These are phyloP conservation scores for Hexactinellida sp. DNA, from an alignment of 37 sponge, comb jelly and placozoan species.

Conservation along the genomic window DNA sequence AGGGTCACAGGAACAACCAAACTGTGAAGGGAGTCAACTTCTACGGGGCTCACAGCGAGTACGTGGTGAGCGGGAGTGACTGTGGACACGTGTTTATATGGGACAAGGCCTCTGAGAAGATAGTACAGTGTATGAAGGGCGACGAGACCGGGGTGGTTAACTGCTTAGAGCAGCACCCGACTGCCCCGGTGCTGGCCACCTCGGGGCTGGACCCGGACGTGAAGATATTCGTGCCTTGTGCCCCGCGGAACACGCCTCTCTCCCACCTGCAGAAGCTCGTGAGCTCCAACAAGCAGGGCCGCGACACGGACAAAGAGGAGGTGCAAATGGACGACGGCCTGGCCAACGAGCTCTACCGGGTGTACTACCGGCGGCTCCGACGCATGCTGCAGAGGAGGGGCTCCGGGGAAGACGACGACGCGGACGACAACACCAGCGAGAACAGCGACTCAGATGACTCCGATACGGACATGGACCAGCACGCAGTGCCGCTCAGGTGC, in stretches of 20 bases:
- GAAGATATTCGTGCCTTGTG: conserved; percentile 68
- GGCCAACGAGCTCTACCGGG: background rate
- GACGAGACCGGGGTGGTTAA: conserved; percentile 83
- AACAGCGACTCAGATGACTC: background rate
- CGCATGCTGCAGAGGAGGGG: background rate
- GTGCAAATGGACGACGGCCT: background rate
- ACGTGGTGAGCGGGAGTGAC: conserved; percentile 89
- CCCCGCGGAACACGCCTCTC: conserved; percentile 28
- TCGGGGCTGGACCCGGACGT: conserved; percentile 80
- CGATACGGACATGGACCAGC: background rate
- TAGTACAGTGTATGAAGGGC: conserved; percentile 69
- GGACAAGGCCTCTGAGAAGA: conserved; percentile 65
- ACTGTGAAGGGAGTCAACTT: conserved; percentile 97
- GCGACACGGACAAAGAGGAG: background rate
- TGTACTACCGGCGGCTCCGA: background rate
- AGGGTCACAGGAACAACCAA: conserved; percentile 75
- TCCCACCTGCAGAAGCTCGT: conserved; percentile 34
- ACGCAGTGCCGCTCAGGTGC: background rate
- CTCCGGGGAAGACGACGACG: background rate
- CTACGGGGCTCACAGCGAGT: conserved; percentile 77
- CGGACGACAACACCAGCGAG: background rate
- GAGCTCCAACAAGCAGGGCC: background rate
- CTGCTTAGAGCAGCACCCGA: conserved; percentile 84
- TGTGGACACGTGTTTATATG: conserved; percentile 92
- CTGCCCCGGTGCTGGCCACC: conserved; percentile 65